Evolutionary conservation across 1,140 invertebrate genomes (phyloP), one percentile per base, ranked within the genome.

Genomic region (Gryllus bimaculatus): DNA sequence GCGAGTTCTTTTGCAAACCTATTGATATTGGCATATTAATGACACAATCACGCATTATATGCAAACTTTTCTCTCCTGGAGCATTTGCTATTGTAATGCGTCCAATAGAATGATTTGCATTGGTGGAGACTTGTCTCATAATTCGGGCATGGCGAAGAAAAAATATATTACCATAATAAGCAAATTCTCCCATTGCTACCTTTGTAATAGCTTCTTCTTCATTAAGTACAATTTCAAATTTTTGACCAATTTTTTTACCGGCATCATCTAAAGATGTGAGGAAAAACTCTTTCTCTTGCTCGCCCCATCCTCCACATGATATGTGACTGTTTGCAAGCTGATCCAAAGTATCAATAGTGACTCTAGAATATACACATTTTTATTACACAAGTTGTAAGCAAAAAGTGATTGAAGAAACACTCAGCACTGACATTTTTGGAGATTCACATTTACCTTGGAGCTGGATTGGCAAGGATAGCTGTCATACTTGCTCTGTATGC

Each of bases 401-500:
- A 20, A 8, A 0, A 39, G 7, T 18, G 39, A 13, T 18, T 26
- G 18, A 49, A 20, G 73, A 75, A 21, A 47, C 8, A 54, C 74
- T 39, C 48, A 8, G 79, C n/a, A 47, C 20, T 66, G 12, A 49
- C n/a, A 49, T 8, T 15, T 6, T 5, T 2, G 26, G 26, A 39
- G 66, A 73, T 3, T 15, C n/a, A 73, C 21, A 66, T 76, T 84
- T 86, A 91, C 91, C 88, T 89, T 48, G 90, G 90, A 0, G 90
- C 87, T 18, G 93, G 93, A 86, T 93, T 93, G 8, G 94, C 92
- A 49, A 95, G 85, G 74, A 93, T 92, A 0, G 94, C 93, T 0
- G 94, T 95, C 89, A 96, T 92, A 80, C 93, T 94, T 0, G 93
- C 93, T 83, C 92, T 85, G 84, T 95, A 96, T 7, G 91, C 89